These are phyloP conservation scores for Strongylocentrotus purpuratus DNA, from an alignment of 35 echinoderm and acorn worm genomes.

Conservation along the genomic window DNA sequence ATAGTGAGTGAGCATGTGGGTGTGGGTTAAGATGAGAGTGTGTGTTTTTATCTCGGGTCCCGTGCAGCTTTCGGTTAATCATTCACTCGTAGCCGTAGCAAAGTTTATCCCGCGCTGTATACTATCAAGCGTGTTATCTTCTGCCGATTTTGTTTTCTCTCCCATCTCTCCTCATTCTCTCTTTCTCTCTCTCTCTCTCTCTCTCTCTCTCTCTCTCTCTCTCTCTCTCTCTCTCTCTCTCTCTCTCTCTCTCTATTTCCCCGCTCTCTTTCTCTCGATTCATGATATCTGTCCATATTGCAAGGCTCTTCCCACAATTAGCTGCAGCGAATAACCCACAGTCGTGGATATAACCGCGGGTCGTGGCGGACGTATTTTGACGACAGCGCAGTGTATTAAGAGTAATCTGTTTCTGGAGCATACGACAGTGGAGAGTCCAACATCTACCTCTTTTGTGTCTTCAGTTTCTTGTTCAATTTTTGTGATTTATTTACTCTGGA, in stretches of 20 bases:
- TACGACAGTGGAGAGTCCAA: neutral
- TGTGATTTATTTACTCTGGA: neutral
- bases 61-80: neutral
- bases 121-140: neutral
- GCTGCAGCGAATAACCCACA: neutral
- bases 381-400: neutral
- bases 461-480: neutral
- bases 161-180: no score
- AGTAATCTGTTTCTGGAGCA: neutral
- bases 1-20: neutral
- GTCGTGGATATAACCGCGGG: neutral
- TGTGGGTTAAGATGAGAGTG: neutral
- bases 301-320: neutral
- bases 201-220: neutral
- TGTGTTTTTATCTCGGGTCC: neutral
- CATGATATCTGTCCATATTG: constrained; percentile 3
- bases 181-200: neutral
- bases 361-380: neutral
- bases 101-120: neutral
- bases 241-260: no score
- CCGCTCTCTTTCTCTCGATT: neutral
- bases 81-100: neutral
- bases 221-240: no score
- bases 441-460: constrained; percentile 1
- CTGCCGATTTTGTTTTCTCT: neutral